Evolutionary conservation across 2,797 vertebrate species (phyloP), one percentile per base, ranked within the genome.

Genomic region (Furcifer pardalis): DNA sequence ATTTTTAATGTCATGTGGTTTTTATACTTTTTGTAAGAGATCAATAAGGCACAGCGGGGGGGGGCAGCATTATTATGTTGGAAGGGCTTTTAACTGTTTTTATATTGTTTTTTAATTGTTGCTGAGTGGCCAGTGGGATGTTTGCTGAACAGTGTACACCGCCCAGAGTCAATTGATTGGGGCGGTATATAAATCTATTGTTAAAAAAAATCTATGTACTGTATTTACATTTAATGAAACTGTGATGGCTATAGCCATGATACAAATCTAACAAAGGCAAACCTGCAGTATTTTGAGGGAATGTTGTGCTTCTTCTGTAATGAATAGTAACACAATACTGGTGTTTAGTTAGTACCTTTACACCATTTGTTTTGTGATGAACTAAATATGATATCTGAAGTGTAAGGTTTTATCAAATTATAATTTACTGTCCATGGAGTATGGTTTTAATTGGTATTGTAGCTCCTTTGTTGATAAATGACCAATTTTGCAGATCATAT

Each of bases 311-410:
- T 91, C 82, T 92, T 91, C 85, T 92, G 79, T 88, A 91, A 94
- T 84, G 52, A 87, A 92, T 93, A 88, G 62, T 88, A 74, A 83
- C 79, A 49, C 46, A 49, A 49, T 12, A 49, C 46, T 49, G 96
- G 95, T 94, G 95, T 95, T 92, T 90, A 92, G 96, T 96, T 95
- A 94, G 90, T 84, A 90, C 93, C 69, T 91, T 94, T 87, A 87
- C 87, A 46, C 91, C 2, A 10, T 75, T 88, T 56, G 25, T 77
- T 86, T 87, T 71, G 6, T 85, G 88, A 68, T 78, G 74, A 77
- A 93, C 77, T 84, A 93, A 94, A 91, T 93, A 86, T 89, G 91
- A 86, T 90, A 89, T 93, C 92, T 91, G 63, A 76, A 91, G 79
- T 42, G 19, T n/a, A 75, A 88, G 92, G 82, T 9, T 66, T 84